Evolutionary conservation across 2,888 invertebrate genomes (phyloP), one percentile per base, ranked within the genome.

Genomic region (Brachylomia viminalis): DNA sequence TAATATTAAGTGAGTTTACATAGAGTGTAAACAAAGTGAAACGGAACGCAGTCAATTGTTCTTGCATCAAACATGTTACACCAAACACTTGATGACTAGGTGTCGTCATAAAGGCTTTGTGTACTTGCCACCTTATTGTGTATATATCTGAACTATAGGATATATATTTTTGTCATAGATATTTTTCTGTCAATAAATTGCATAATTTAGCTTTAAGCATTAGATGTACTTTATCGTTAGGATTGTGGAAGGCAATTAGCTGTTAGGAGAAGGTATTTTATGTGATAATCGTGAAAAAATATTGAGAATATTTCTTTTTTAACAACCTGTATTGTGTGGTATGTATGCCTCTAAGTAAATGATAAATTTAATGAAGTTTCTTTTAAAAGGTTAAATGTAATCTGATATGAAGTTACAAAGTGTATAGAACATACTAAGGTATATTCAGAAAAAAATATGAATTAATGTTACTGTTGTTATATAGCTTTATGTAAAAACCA

Each of bases 401-500:
- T 91, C 88, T 90, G 89, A 90, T 91, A 87, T 89, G 87, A 86
- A 87, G 87, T 90, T 90, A 90, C 90, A 92, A 92, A 92, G 90
- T 87, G 91, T 94, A 92, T 92, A 93, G 90, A 92, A 91, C 90
- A 92, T 93, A 92, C 91, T 92, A 89, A 90, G 90, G 85, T 90
- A 89, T 92, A 92, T 91, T 92, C 92, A 92, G 87, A 93, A 92
- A 93, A 92, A 93, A 91, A 92, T 93, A 94, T 92, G 90, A 89
- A 92, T 91, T 88, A 93, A 94, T 93, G 95, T 95, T 95, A 95
- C 94, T 95, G 94, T 96, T 96, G 95, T 95, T 96, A 95, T 93
- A 96, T 94, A 96, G 95, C 95, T 96, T 95, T 96, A 95, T 94
- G 94, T 93, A 92, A 92, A 95, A 95, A 95, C 95, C 96, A 95